phyloP scores from a whole-genome alignment of 1,140 invertebrate species.

The Ganaspis sp. region DNA sequence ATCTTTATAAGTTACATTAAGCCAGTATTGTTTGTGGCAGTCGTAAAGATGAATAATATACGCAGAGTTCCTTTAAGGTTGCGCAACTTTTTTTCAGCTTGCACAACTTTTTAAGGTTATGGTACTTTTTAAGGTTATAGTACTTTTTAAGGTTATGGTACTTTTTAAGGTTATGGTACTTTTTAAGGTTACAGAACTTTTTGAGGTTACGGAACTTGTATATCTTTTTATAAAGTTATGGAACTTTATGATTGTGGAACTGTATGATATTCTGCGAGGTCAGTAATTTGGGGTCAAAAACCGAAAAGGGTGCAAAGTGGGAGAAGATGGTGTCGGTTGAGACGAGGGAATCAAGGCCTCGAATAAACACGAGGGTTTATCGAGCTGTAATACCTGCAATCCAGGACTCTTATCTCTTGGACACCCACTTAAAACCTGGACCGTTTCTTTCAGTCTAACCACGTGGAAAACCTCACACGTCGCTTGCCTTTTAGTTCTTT shows the following conservation, averaged over 20 bases:
- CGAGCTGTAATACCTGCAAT: conserved; percentile 69
- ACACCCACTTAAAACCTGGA: conserved; percentile 71
- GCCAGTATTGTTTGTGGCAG: neutral
- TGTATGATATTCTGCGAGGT: conserved; percentile 43
- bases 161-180: neutral
- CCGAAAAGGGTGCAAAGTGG: conserved; percentile 49
- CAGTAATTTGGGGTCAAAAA: conserved; percentile 60
- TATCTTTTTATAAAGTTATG: too few species aligned
- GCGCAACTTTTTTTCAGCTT: neutral
- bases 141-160: too few species aligned
- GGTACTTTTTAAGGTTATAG: too few species aligned
- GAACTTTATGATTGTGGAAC: too few species aligned
- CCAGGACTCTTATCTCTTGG: conserved; percentile 67
- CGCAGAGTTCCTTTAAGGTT: neutral
- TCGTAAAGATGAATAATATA: conserved; percentile 3
- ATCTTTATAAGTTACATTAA: neutral
- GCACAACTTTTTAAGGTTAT: too few species aligned
- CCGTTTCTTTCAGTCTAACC: conserved; percentile 55
- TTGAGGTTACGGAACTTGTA: too few species aligned
- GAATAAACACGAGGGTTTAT: conserved; percentile 73
- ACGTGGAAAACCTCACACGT: conserved; percentile 72
- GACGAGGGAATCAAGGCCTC: conserved; percentile 53
- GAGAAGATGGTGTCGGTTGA: conserved; percentile 31
- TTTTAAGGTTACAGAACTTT: too few species aligned
- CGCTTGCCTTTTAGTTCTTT: conserved; percentile 38